Evolutionary conservation across 64 coral and sea anemone genomes (phyloP), one percentile per base, ranked within the genome.

Genomic region (Astreopora myriophthalma): DNA sequence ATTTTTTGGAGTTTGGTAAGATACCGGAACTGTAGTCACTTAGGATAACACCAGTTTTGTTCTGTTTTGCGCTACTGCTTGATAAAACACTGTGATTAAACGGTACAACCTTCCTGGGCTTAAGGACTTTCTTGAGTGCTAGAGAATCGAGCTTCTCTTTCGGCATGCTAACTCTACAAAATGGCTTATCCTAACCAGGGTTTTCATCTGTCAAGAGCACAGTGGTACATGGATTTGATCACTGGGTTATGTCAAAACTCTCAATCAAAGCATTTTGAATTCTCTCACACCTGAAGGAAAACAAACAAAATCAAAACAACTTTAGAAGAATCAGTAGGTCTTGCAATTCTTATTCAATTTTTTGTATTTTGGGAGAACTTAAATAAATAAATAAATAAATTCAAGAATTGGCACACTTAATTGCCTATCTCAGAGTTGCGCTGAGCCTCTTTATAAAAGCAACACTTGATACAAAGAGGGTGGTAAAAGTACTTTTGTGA

Each of bases 71-170:
- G 13, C 0, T 83, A 10, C 16, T 22, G 52, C 49, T 80, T 16
- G 55, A 64, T 83, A 34, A 2, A 65, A 36, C 17, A 12, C 20
- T 83, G 19, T 65, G 55, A 83, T 83, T 60, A 5, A 83, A 63
- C 5, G 79, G n/a, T n/a, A 65, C 22, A 65, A 83, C 20, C 22
- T 64, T 8, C 34, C 36, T 83, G 79, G 79, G 79, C 79, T 60
- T 63, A 6, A n/a, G 30, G 25, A 64, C 57, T 83, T 83, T 63
- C 32, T 83, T 64, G 20, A 83, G 79, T 20, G 34, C 52, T 64
- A 63, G 57, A 26, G 79, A 83, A 64, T 83, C 79, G 1, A 62
- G 61, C 79, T 38, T 64, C 33, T 83, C 79, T 58, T 83, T 83
- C 51, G 79, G 79, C 79, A 83, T 83, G 55, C 79, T 83, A 83